Base-by-base conservation (phyloP, 2,888 invertebrate genomes). In the Vandiemenella viatica region DNA sequence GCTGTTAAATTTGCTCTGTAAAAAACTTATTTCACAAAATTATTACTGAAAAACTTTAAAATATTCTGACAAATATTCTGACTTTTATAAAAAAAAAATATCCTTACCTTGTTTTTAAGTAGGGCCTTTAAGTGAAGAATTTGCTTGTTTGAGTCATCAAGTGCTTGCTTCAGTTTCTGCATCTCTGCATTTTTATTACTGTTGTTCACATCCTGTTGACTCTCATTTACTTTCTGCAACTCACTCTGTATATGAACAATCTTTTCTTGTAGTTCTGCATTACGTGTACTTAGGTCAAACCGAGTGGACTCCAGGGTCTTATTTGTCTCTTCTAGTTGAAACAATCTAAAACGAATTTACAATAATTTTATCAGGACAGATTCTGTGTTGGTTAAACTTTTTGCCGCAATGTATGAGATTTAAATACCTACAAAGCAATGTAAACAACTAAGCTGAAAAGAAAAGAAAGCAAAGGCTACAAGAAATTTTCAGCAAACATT, bases 51-150 rank as follows among this genome's bases (percentile, higher is more conserved):
- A n/a, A n/a, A n/a, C n/a, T n/a, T n/a, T n/a, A n/a, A n/a, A n/a
- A n/a, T n/a, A n/a, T n/a, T n/a, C n/a, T n/a, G n/a, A n/a, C n/a
- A n/a, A n/a, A n/a, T n/a, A n/a, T n/a, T n/a, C n/a, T n/a, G n/a
- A n/a, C n/a, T n/a, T n/a, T n/a, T n/a, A n/a, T n/a, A n/a, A n/a
- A n/a, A n/a, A n/a, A n/a, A n/a, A n/a, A n/a, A n/a, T n/a, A n/a
- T n/a, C n/a, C n/a, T 87, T 42, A 81, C 63, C 68, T 84, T 86
- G 49, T 73, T 66, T 63, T 80, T 82, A 59, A 79, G 76, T 56
- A 75, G 75, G 2, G 80, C 79, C 63, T 83, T 83, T 7, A 81
- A 71, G 67, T 84, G 84, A 44, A 83, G 77, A 76, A 80, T 80
- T 60, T 73, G 77, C 62, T 84, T 84, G 60, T 87, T 87, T 22